A percentile compares a stretch with the other conserved stretches of the same genome.
These are phyloP conservation scores for Drosophila setifemur DNA, from an alignment of 1,140 invertebrate species.

Conservation along the genomic window DNA sequence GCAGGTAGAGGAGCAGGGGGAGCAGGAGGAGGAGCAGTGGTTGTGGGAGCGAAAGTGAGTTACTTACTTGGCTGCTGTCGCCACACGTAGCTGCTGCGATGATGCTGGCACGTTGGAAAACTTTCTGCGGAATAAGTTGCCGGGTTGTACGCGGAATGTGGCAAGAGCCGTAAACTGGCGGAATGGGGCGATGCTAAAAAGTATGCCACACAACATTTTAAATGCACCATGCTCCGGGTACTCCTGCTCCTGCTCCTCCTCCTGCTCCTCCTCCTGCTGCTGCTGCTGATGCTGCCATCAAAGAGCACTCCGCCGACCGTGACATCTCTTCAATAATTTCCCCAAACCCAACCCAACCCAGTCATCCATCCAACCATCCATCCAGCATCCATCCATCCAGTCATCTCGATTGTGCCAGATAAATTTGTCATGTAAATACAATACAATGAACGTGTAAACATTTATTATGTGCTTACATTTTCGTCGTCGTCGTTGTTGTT, in stretches of 20 bases:
- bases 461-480: constrained; percentile 46
- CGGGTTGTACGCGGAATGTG: constrained; percentile 11
- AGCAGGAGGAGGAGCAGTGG: neutral
- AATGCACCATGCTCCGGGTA: no score
- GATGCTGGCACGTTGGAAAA: constrained; percentile 60
- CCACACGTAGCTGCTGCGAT: constrained; percentile 15
- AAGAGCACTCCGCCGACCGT: neutral
- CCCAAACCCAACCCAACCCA: neutral
- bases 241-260: no score
- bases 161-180: constrained; percentile 49
- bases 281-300: no score
- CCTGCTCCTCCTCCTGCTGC: no score
- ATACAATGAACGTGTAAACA: constrained; percentile 48
- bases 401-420: constrained; percentile 8
- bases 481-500: constrained; percentile 12
- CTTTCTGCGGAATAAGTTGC: constrained; percentile 67
- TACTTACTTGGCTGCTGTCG: constrained; percentile 10
- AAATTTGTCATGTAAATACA: constrained; percentile 51
- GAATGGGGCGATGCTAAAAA: constrained; percentile 32
- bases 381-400: constrained; percentile 4
- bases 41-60: constrained; percentile 26
- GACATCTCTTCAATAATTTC: neutral
- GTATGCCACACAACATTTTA: constrained; percentile 36
- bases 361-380: neutral
- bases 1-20: neutral